Conservation (phyloP, 2,888 invertebrate genomes). For the Rhamnusium bicolor region DNA sequence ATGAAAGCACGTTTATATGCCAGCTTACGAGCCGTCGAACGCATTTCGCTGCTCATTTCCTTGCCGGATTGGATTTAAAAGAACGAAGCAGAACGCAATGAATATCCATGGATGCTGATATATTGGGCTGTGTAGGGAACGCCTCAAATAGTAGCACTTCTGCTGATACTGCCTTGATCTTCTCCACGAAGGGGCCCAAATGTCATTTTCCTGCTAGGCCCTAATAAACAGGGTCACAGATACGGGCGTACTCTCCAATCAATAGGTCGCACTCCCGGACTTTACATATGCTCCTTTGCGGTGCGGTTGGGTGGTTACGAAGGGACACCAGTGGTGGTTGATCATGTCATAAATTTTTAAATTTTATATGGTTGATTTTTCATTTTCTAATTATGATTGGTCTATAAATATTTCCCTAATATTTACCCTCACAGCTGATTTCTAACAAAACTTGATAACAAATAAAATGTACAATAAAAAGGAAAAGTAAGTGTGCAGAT, state of each 20-base stretch:
- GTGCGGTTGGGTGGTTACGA: background rate
- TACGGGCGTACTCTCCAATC: conserved; percentile 27
- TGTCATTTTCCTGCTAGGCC: conserved; percentile 56
- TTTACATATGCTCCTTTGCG: conserved; percentile 8
- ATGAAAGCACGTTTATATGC: conserved; percentile 43
- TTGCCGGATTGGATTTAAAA: conserved; percentile 30
- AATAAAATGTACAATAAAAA: too few species aligned
- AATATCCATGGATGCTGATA: conserved; percentile 62
- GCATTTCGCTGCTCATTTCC: conserved; percentile 44
- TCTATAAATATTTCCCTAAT: too few species aligned
- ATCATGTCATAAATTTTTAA: background rate
- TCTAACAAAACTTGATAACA: too few species aligned
- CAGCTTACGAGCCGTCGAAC: conserved; percentile 40
- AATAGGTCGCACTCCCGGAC: conserved; percentile 32
- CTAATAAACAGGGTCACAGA: conserved; percentile 56
- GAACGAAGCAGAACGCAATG: conserved; percentile 50
- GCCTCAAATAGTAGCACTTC: conserved; percentile 27
- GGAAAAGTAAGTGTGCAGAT: too few species aligned
- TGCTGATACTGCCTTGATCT: conserved; percentile 58
- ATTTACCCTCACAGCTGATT: too few species aligned
- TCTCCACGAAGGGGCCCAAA: conserved; percentile 54
- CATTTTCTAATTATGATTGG: background rate
- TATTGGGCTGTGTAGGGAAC: conserved; percentile 58
- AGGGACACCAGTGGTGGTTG: background rate
- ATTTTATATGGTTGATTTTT: background rate